Conservation (phyloP, 1,140 invertebrate species). For the Armadillidium nasatum region DNA sequence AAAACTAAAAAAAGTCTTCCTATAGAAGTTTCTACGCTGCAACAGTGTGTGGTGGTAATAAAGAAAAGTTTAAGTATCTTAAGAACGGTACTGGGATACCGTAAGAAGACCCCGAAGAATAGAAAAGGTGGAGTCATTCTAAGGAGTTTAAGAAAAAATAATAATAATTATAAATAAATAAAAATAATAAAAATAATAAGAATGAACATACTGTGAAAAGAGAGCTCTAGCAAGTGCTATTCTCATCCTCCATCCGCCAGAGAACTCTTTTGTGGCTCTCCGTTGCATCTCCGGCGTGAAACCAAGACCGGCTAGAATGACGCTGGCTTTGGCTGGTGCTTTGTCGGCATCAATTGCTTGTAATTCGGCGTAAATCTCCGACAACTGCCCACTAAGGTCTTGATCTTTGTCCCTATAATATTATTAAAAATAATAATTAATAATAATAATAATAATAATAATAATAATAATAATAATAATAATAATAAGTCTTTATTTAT, state of each 20-base stretch:
- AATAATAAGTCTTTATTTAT: too few relatives aligned
- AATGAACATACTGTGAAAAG: constrained; percentile 53
- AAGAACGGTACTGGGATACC: too few relatives aligned
- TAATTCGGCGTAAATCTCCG: constrained; percentile 83
- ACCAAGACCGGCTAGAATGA: constrained; percentile 94
- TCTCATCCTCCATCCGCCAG: constrained; percentile 98
- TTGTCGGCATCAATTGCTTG: constrained; percentile 94
- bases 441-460: neutral
- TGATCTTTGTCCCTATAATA: constrained; percentile 57
- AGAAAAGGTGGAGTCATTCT: too few relatives aligned
- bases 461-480: neutral
- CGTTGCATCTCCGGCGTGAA: constrained; percentile 93
- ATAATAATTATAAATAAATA: too few relatives aligned
- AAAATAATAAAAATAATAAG: too few relatives aligned
- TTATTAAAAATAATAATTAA: too few relatives aligned
- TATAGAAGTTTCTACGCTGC: too few relatives aligned
- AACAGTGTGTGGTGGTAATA: too few relatives aligned
- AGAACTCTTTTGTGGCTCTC: constrained; percentile 89
- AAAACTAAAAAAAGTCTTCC: too few relatives aligned
- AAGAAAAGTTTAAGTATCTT: too few relatives aligned
- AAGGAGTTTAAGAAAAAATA: too few relatives aligned
- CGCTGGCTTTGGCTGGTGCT: constrained; percentile 86
- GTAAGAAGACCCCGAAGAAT: too few relatives aligned
- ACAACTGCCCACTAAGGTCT: constrained; percentile 62
- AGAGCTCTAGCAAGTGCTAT: constrained; percentile 87